Evolutionary conservation across 2,888 invertebrate species (phyloP), one percentile per base, ranked within the genome.

Genomic region (Tuta absoluta): DNA sequence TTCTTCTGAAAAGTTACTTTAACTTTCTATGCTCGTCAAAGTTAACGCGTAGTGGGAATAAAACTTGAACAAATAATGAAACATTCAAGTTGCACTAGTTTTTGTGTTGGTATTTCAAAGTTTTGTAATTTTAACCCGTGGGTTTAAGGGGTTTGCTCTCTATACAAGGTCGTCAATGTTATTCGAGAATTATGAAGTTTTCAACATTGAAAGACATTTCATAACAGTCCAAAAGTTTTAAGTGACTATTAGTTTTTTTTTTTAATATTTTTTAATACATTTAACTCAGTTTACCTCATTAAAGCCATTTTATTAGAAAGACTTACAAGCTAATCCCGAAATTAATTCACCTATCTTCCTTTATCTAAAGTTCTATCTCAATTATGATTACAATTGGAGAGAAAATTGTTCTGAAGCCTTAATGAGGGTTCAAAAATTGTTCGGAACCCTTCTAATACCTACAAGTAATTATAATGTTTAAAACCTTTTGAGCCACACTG

Each of bases 401-500:
- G 72, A 72, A 66, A 72, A 69, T 65, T 64, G 66, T 69, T 73
- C 67, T 68, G 74, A 76, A 75, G 75, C 67, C 68, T 67, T 75
- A 79, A 78, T 75, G 69, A 72, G 69, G 63, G 66, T 71, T 66
- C 65, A 65, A 68, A 64, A 66, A 67, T 68, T 65, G 62, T 62
- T 51, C 53, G 14, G 23, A 66, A 67, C 60, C 66, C 65, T 65
- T 65, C 24, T 24, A 45, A 58, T 59, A 53, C 64, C 58, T 49
- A 56, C 56, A 56, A 56, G 21, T 63, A 63, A 65, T 60, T 63
- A 63, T 51, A 60, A 63, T 63, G 60, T 63, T 33, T 56, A 51
- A 63, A 63, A 51, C 62, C 53, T 48, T 63, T 63, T 53, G 51
- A 59, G 59, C 53, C 37, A 33, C 33, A 49, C 62, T 17, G 12